Base-by-base conservation (phyloP, 64 coral and sea anemone species). In the Actinia tenebrosa region DNA sequence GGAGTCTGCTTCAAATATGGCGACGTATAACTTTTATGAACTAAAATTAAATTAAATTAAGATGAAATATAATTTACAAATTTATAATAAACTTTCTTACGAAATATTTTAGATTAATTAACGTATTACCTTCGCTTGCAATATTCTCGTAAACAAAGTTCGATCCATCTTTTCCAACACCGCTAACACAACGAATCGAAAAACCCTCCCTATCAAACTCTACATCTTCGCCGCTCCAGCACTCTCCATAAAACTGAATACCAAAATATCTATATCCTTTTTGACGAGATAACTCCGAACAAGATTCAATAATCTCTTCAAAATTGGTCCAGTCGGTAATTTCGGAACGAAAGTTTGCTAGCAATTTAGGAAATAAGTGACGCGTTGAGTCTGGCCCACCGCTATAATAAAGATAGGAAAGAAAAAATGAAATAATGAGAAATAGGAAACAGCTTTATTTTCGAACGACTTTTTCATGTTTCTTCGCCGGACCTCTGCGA, bases 231-330 rank as follows among this genome's bases (percentile, higher is more conserved):
- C 83, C 56, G 6, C 44, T 53, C 83, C 83, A 85, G 45, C 83
- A 85, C 17, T 85, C 83, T 5, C 83, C 83, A 16, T 61, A 85
- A 62, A 85, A 85, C 30, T 85, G 52, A 64, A 85, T 44, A 16
- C 23, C 83, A 45, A 85, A 85, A 18, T 53, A 85, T 83, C 56
- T 19, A 85, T 85, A 61, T 5, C 83, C 53, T 23, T 85, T 43
- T 13, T 10, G 17, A 44, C 25, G 50, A 23, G 83, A 45, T 10
- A 85, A 43, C 9, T 59, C 26, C 14, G 83, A 45, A 61, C 83
- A 85, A 2, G 30, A 6, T 17, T 5, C 20, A 45, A 85, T 85
- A 19, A 64, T 64, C 8, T 30, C 7, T 5, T 43, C 18, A 64
- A 85, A 44, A 26, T 85, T 64, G 53, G 18, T 18, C 83, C 83